A percentile compares a stretch with the other conserved stretches of the same genome.
Evolutionary conservation across 2,113 vertebrate genomes (phyloP).

Genomic region (Mormyrus iriodes): DNA sequence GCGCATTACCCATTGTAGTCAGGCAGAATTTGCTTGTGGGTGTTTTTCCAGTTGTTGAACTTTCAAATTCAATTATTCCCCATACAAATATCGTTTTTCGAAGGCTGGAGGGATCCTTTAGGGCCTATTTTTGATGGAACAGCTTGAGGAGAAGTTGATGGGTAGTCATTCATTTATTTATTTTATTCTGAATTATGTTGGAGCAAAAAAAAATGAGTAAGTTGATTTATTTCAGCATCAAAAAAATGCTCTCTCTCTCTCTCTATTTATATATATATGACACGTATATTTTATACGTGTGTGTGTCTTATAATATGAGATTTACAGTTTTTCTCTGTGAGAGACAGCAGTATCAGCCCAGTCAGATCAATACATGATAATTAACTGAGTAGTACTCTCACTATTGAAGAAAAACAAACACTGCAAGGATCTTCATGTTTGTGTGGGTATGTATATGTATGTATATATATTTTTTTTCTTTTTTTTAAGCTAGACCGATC

Average conservation of each 20-base stretch:
- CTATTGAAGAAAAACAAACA: conserved; percentile 58
- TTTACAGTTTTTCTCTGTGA: not conserved
- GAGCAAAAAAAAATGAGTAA: not conserved
- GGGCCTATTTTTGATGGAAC: conserved; percentile 2
- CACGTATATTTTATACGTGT: no score
- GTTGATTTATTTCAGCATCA: not conserved
- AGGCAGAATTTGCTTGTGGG: not conserved
- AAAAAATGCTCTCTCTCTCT: no score
- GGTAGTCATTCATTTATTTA: not conserved
- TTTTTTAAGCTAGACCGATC: conserved; percentile 72
- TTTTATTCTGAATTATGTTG: not conserved
- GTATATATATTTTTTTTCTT: not conserved
- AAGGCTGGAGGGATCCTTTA: conserved; percentile 32
- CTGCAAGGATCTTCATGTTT: conserved; percentile 29
- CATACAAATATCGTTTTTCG: conserved; percentile 38
- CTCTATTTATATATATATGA: no score
- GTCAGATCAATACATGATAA: conserved; percentile 54
- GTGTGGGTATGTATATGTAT: not conserved
- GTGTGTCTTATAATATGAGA: not conserved
- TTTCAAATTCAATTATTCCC: conserved; percentile 10
- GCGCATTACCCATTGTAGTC: not conserved
- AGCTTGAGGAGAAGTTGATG: conserved; percentile 5
- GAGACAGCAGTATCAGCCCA: not conserved
- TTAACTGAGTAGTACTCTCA: conserved; percentile 40
- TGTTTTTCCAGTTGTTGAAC: not conserved